Evolutionary conservation across 2,797 vertebrate species (phyloP).

Genomic region (Astyanax mexicanus): DNA sequence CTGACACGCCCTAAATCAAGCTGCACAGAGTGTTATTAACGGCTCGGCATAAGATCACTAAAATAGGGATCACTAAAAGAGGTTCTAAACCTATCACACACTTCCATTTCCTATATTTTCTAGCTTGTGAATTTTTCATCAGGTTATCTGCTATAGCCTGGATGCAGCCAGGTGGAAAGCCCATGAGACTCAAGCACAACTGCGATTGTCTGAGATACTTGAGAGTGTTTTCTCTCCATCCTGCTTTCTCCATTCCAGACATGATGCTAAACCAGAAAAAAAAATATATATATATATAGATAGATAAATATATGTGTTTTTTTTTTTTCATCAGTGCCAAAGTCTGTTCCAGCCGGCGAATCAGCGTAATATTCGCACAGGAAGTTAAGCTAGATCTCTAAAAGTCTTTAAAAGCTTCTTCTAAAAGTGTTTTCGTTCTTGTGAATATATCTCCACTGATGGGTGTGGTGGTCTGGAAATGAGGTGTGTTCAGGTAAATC

Average conservation of each 20-base stretch:
- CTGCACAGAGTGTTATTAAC: too few relatives aligned
- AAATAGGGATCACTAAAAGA: too few relatives aligned
- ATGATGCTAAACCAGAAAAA: constrained; percentile 8
- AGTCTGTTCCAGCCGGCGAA: constrained; percentile 23
- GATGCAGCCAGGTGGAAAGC: constrained; percentile 54
- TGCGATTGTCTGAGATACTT: constrained; percentile 51
- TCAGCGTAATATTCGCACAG: constrained; percentile 40
- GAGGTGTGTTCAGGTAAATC: too few relatives aligned
- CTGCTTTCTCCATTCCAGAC: constrained; percentile 31
- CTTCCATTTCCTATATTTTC: constrained; percentile 63
- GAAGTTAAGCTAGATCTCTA: constrained; percentile 51
- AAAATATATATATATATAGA: too few relatives aligned
- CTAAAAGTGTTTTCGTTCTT: constrained; percentile 33
- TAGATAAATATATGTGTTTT: too few relatives aligned
- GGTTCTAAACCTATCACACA: constrained; percentile 40
- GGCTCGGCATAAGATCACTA: too few relatives aligned
- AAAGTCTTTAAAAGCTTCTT: constrained; percentile 46
- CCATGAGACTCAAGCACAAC: constrained; percentile 52
- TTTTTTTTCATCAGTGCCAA: constrained; percentile 22
- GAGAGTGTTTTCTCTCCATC: constrained; percentile 35
- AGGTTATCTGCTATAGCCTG: constrained; percentile 58
- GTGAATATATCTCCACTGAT: too few relatives aligned
- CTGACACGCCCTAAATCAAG: too few relatives aligned
- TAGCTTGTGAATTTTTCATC: constrained; percentile 65
- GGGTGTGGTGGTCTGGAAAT: too few relatives aligned